Evolutionary conservation across 2,113 vertebrate genomes (phyloP).

Genomic region (Amphilophus citrinellus): DNA sequence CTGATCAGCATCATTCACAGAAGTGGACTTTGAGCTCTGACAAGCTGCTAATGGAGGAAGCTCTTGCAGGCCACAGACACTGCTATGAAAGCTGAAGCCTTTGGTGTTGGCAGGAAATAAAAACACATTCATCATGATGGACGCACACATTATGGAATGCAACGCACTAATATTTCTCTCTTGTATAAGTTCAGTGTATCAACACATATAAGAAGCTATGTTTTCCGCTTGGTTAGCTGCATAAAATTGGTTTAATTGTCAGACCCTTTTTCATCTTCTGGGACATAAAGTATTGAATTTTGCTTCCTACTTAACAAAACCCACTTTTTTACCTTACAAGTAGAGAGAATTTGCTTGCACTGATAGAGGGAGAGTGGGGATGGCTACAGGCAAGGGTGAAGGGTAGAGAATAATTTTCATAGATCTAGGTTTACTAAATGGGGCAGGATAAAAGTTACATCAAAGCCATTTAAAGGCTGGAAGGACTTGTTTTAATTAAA

Average conservation of each 20-base stretch:
- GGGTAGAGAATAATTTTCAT: neutral
- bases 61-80: constrained; percentile 14
- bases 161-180: neutral
- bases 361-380: neutral
- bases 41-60: constrained; percentile 45
- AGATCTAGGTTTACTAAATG: neutral
- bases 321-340: neutral
- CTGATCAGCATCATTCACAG: constrained; percentile 55
- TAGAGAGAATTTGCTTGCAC: neutral
- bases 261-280: neutral
- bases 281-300: neutral
- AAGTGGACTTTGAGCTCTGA: constrained; percentile 21
- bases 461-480: neutral
- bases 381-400: neutral
- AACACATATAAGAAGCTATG: neutral
- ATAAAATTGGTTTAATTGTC: neutral
- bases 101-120: neutral
- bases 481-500: neutral
- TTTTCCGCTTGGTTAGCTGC: neutral
- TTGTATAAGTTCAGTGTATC: neutral
- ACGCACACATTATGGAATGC: neutral
- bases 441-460: neutral
- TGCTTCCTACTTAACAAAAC: neutral
- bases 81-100: neutral
- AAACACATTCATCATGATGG: neutral